phyloP scores from a whole-genome alignment of 2,888 invertebrate genomes.

The Rhimphoctona megacephalus region DNA sequence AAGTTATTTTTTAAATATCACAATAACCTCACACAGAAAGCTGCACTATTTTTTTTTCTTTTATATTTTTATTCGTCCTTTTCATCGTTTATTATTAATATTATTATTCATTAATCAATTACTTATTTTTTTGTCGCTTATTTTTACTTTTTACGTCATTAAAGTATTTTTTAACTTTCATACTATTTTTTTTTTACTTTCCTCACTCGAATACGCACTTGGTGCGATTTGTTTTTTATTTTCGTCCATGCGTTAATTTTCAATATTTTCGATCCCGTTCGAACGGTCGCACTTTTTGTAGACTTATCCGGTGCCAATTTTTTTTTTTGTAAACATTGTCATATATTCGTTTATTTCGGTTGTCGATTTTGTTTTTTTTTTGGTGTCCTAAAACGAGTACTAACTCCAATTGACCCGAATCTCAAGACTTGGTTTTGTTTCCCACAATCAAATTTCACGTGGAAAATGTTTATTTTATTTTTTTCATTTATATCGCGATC shows the following conservation, averaged over 20 bases:
- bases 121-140: slow-evolving; percentile 56
- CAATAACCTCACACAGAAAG: slow-evolving; percentile 84
- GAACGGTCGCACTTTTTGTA: slow-evolving; percentile 15
- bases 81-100: slow-evolving; percentile 55
- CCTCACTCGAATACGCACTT: slow-evolving; percentile 35
- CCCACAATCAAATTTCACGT: slow-evolving; percentile 7
- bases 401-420: slow-evolving; percentile 5
- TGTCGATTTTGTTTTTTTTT: slow-evolving; percentile 4
- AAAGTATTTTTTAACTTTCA: slow-evolving; percentile 54
- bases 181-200: slow-evolving; percentile 37
- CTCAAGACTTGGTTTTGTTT: background rate
- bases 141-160: slow-evolving; percentile 52
- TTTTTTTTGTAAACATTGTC: slow-evolving; percentile 4
- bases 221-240: background rate
- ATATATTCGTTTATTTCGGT: slow-evolving; percentile 4
- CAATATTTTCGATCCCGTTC: slow-evolving; percentile 15
- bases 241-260: background rate
- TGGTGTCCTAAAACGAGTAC: background rate
- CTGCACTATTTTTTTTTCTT: slow-evolving; percentile 78
- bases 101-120: slow-evolving; percentile 66
- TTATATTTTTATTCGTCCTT: slow-evolving; percentile 40
- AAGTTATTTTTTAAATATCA: slow-evolving; percentile 82
- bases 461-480: background rate
- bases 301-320: background rate
- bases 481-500: background rate